Evolutionary conservation across 2,888 invertebrate species (phyloP).

Genomic region (Cheilosia variabilis): DNA sequence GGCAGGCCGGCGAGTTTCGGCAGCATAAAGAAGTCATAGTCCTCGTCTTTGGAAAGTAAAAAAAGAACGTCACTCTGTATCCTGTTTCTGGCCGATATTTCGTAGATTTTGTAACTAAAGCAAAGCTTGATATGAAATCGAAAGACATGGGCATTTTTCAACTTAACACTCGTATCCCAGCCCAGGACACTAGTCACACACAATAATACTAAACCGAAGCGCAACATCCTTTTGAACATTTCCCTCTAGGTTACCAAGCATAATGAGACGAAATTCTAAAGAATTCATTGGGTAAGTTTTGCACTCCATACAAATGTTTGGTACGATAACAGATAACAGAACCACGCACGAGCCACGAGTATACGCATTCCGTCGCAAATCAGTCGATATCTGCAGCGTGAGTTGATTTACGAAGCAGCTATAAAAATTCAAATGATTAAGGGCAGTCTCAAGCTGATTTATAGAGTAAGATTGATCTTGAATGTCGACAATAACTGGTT

Average conservation of each 20-base stretch:
- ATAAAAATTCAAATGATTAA: too few relatives aligned
- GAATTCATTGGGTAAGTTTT: background rate
- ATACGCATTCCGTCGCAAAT: too few relatives aligned
- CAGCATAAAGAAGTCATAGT: slow-evolving; percentile 79
- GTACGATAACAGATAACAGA: too few relatives aligned
- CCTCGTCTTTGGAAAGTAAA: slow-evolving; percentile 73
- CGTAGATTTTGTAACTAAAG: slow-evolving; percentile 79
- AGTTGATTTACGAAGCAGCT: too few relatives aligned
- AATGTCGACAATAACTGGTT: too few relatives aligned
- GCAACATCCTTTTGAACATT: slow-evolving; percentile 35
- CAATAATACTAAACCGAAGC: slow-evolving; percentile 34
- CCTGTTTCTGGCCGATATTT: slow-evolving; percentile 69
- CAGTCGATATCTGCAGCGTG: too few relatives aligned
- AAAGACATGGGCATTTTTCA: background rate
- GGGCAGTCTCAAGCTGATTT: too few relatives aligned
- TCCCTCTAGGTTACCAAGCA: background rate
- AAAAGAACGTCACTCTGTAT: slow-evolving; percentile 76
- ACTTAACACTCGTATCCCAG: slow-evolving; percentile 76
- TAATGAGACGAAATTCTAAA: slow-evolving; percentile 2
- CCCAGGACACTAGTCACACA: slow-evolving; percentile 52
- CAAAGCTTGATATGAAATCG: background rate
- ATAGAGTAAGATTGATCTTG: too few relatives aligned
- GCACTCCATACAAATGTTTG: too few relatives aligned
- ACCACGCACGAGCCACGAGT: too few relatives aligned
- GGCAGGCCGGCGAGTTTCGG: slow-evolving; percentile 76